Base-by-base conservation (phyloP, 1,140 invertebrate genomes). In the Portunus trituberculatus region DNA sequence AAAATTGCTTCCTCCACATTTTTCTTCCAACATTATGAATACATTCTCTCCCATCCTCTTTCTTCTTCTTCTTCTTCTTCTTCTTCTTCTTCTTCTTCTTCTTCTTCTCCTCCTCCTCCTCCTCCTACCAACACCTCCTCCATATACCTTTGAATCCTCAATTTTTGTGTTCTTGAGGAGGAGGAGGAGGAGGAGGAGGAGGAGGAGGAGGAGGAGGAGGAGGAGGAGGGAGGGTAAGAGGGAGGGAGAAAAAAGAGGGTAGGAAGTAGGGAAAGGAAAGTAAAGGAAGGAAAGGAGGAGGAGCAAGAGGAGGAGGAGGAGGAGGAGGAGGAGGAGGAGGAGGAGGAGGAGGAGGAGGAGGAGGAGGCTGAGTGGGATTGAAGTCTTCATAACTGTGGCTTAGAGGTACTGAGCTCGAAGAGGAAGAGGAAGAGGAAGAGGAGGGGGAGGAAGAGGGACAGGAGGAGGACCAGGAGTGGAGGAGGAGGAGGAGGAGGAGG, bases 321-420 rank as follows among this genome's bases (percentile, higher is more conserved):
- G 20, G 67, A n/a, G 25, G 67, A n/a, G n/a, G n/a, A n/a, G n/a
- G 67, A n/a, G n/a, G 67, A n/a, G n/a, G 1, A n/a, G 8, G 67
- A n/a, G 8, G 20, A 20, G n/a, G 25, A n/a, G n/a, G 25, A 20
- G n/a, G 20, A 20, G n/a, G 8, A 20, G 0, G 67, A n/a, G n/a
- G 67, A 76, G 67, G 67, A 76, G 67, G 67, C 12, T 7, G 67
- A 76, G 67, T 25, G 25, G 67, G 67, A 76, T 76, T 76, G 67
- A 76, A 76, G 67, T 76, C 67, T 76, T 76, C 67, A 76, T 76
- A 76, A 76, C 67, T 76, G 67, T n/a, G 67, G 67, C 67, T 76
- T 76, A 76, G 67, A 76, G 67, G 67, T 76, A 76, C 67, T 76
- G 67, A 76, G 67, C 67, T 8, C 25, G 67, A n/a, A 20, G 67